Percentiles rank a stretch among this genome's conserved stretches.
Conservation (phyloP, 2,113 vertebrate species). For the Machaerirhynchus nigripectus region DNA sequence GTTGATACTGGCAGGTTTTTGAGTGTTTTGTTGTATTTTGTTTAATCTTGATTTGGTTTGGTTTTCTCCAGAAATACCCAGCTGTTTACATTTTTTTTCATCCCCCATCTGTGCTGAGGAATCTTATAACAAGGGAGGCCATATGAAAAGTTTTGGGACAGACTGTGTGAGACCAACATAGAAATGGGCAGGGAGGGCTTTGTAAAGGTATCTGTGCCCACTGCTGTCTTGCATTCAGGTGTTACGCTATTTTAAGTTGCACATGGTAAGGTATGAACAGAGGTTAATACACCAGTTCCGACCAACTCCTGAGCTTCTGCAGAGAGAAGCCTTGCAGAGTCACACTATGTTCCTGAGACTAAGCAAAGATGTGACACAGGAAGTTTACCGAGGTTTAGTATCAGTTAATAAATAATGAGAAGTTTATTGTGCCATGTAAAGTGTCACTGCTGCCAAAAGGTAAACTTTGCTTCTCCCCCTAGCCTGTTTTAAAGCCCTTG, state of each 20-base stretch:
- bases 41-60: background rate
- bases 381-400: background rate
- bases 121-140: background rate
- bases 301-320: background rate
- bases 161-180: rapidly evolving
- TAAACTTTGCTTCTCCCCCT: background rate
- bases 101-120: background rate
- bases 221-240: rapidly evolving
- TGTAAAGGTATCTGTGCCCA: background rate
- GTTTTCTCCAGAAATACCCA: background rate
- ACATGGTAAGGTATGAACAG: background rate
- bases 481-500: background rate
- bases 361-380: background rate
- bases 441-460: background rate
- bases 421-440: background rate
- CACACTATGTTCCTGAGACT: background rate
- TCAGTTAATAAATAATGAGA: background rate
- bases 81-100: background rate
- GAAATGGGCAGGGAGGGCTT: background rate
- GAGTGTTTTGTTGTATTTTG: background rate
- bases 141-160: background rate
- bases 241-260: background rate
- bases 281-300: background rate
- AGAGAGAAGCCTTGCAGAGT: background rate
- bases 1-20: background rate